These are phyloP conservation scores for Pelagia noctiluca DNA, from an alignment of 30 jellyfish, hydroid and myxozoan genomes.

Conservation along the genomic window DNA sequence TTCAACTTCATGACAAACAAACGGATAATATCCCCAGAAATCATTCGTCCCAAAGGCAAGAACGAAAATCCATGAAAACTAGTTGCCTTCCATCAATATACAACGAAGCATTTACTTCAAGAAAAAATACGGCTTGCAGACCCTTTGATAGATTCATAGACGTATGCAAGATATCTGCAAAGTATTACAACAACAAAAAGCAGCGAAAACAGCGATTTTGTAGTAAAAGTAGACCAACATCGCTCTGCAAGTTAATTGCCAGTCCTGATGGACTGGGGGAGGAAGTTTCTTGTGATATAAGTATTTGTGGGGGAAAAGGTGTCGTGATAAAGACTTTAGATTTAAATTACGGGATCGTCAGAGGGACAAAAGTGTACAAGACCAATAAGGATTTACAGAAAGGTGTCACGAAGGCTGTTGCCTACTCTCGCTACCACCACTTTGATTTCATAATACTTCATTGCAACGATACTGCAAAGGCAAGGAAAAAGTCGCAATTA, in stretches of 20 bases:
- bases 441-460: conserved; percentile 50
- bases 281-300: conserved; percentile 38
- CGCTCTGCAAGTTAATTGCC: conserved; percentile 39
- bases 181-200: conserved; percentile 8
- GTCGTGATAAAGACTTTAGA: conserved; percentile 29
- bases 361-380: background rate
- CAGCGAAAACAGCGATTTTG: conserved; percentile 30
- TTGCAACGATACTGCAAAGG: conserved; percentile 16
- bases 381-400: conserved; percentile 25
- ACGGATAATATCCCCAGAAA: no score
- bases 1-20: no score
- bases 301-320: conserved; percentile 27
- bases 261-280: background rate
- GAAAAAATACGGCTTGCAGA: background rate
- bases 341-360: conserved; percentile 38
- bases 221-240: conserved; percentile 2
- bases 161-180: conserved; percentile 29
- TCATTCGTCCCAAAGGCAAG: background rate
- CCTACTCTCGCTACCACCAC: conserved; percentile 28
- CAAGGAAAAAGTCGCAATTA: conserved; percentile 6
- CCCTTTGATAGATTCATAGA: conserved; percentile 41
- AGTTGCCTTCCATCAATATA: conserved; percentile 6
- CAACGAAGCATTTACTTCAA: background rate
- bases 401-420: conserved; percentile 46
- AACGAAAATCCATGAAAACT: background rate